phyloP scores from a whole-genome alignment of 2,113 vertebrate species.

The Trichomycterus rosablanca region DNA sequence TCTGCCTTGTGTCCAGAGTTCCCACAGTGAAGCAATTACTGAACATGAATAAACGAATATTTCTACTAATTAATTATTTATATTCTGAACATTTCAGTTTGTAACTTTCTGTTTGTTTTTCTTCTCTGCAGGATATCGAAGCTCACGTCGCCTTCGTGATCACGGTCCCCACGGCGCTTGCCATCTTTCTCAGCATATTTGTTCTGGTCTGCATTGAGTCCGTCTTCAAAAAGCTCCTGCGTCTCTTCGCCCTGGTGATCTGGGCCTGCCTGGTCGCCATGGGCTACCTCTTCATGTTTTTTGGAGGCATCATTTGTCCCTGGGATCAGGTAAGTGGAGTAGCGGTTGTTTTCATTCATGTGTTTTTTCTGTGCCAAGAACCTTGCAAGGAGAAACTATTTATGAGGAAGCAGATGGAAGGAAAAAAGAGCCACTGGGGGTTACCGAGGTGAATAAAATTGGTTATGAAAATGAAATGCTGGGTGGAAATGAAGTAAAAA shows the following conservation, averaged over 20 bases:
- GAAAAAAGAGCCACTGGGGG: background rate
- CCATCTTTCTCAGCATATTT: constrained; percentile 93
- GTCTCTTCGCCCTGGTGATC: constrained; percentile 88
- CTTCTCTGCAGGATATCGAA: constrained; percentile 78
- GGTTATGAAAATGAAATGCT: constrained; percentile 10
- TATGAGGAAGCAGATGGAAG: background rate
- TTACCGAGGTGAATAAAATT: background rate
- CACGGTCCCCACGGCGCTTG: constrained; percentile 90
- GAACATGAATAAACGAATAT: too few relatives aligned
- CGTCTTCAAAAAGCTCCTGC: constrained; percentile 92
- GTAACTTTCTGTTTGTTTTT: constrained; percentile 19
- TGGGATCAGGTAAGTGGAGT: constrained; percentile 91
- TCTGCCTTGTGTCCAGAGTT: too few relatives aligned
- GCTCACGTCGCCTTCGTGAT: constrained; percentile 94
- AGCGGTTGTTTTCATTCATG: constrained; percentile 31
- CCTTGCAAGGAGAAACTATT: constrained; percentile 5
- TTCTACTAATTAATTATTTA: too few relatives aligned
- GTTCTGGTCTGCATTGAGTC: constrained; percentile 94
- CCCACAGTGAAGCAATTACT: too few relatives aligned
- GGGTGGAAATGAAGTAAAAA: constrained; percentile 9
- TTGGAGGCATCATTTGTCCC: constrained; percentile 88
- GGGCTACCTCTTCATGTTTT: constrained; percentile 98
- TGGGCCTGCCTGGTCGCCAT: constrained; percentile 93
- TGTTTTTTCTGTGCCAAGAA: constrained; percentile 7
- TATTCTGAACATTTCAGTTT: too few relatives aligned